Percentiles rank a stretch among this genome's conserved stretches.
Conservation (phyloP, 2,797 vertebrate species). For the Steatocranus sp. region DNA sequence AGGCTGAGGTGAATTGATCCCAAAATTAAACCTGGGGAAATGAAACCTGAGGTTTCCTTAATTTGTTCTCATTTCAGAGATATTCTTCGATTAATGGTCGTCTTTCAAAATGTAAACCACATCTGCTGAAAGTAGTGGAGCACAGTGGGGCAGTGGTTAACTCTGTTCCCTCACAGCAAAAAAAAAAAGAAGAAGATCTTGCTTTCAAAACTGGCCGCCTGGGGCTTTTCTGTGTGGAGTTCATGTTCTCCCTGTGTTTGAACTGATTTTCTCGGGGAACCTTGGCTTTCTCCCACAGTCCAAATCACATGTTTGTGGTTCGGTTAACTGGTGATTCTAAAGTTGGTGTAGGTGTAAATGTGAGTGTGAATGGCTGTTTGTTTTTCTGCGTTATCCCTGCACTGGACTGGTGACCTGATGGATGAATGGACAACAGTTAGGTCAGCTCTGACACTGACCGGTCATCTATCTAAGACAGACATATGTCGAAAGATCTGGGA, state of each 20-base stretch:
- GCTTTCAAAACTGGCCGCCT: background rate
- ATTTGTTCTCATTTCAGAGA: background rate
- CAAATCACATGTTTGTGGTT: background rate
- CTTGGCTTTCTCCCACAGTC: background rate
- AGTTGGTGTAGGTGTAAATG: background rate
- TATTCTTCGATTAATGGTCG: background rate
- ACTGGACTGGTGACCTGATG: background rate
- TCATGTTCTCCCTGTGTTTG: background rate
- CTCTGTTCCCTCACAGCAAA: background rate
- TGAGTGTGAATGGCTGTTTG: background rate
- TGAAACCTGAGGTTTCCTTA: background rate
- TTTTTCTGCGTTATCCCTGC: background rate
- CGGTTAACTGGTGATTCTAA: background rate
- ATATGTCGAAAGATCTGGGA: background rate
- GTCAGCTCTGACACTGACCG: accelerated
- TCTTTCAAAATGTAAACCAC: background rate
- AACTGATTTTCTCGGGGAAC: background rate
- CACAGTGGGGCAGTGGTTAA: background rate
- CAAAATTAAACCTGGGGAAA: accelerated
- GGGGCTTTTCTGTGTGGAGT: background rate
- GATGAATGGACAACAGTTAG: background rate
- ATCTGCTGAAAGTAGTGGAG: background rate
- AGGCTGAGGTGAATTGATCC: background rate
- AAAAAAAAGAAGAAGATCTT: background rate
- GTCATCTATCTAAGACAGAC: background rate